phyloP scores from a whole-genome alignment of 2,797 vertebrate species.

The Esox masquinongy region DNA sequence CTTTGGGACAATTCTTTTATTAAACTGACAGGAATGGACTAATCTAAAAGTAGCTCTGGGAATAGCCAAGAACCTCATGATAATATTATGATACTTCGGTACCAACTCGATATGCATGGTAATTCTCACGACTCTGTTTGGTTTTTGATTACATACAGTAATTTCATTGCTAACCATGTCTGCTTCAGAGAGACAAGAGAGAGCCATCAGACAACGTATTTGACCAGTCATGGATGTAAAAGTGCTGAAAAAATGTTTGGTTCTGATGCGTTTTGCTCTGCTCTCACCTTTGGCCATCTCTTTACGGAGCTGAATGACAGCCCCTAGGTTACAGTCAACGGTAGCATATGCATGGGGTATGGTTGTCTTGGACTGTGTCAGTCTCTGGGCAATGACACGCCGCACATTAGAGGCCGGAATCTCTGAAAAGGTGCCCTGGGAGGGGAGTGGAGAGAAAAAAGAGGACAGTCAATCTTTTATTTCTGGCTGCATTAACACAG shows the following conservation, averaged over 20 bases:
- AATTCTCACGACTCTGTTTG: too few relatives aligned
- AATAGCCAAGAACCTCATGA: too few relatives aligned
- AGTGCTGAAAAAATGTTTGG: background rate
- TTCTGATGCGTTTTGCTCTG: conserved; percentile 15
- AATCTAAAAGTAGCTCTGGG: too few relatives aligned
- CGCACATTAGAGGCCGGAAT: conserved; percentile 88
- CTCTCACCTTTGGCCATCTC: conserved; percentile 85
- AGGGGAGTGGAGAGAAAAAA: background rate
- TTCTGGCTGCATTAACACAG: background rate
- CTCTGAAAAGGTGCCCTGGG: conserved; percentile 90
- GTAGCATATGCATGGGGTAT: conserved; percentile 92
- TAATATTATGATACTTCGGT: too few relatives aligned
- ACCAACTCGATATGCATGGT: too few relatives aligned
- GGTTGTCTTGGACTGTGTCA: conserved; percentile 91
- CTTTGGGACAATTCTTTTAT: too few relatives aligned
- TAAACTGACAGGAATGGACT: too few relatives aligned
- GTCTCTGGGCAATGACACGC: conserved; percentile 90
- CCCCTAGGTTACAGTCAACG: conserved; percentile 87
- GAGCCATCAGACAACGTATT: too few relatives aligned
- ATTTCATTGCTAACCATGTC: too few relatives aligned
- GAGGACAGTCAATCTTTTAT: background rate
- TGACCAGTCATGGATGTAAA: too few relatives aligned
- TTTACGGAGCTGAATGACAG: conserved; percentile 84
- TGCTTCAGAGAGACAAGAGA: too few relatives aligned
- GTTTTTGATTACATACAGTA: too few relatives aligned